These are phyloP conservation scores for Galerucella nymphaeae DNA, from an alignment of 2,888 invertebrate genomes.

Conservation along the genomic window DNA sequence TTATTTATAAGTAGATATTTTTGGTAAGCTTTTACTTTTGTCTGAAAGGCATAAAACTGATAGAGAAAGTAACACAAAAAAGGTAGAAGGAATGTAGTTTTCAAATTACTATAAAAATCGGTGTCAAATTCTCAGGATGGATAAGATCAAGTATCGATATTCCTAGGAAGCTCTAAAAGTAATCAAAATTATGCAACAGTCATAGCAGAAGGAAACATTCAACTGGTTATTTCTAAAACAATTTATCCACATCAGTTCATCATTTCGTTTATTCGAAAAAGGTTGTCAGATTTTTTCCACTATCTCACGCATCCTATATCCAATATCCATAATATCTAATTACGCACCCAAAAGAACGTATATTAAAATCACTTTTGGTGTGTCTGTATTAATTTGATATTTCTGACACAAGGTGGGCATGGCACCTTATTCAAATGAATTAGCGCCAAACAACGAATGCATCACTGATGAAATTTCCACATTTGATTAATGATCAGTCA, in stretches of 20 bases:
- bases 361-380: slow-evolving; percentile 13
- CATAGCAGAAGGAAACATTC: background rate
- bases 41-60: too few relatives aligned
- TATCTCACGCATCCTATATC: slow-evolving; percentile 2
- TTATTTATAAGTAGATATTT: too few relatives aligned
- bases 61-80: too few relatives aligned
- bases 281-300: background rate
- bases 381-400: slow-evolving; percentile 27
- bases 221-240: background rate
- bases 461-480: slow-evolving; percentile 30
- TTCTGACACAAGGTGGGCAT: slow-evolving; percentile 23
- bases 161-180: background rate
- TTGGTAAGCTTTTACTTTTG: too few relatives aligned
- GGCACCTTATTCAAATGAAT: slow-evolving; percentile 34
- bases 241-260: slow-evolving; percentile 4
- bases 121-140: too few relatives aligned
- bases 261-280: background rate
- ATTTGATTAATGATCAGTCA: slow-evolving; percentile 29
- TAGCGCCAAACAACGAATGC: slow-evolving; percentile 29
- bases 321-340: slow-evolving; percentile 17
- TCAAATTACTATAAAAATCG: too few relatives aligned
- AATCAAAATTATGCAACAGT: background rate
- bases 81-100: too few relatives aligned
- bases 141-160: background rate
- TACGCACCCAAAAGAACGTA: slow-evolving; percentile 16